A percentile compares a stretch with the other conserved stretches of the same genome.
Conservation (phyloP, 2,113 vertebrate genomes). For the Albula glossodonta region DNA sequence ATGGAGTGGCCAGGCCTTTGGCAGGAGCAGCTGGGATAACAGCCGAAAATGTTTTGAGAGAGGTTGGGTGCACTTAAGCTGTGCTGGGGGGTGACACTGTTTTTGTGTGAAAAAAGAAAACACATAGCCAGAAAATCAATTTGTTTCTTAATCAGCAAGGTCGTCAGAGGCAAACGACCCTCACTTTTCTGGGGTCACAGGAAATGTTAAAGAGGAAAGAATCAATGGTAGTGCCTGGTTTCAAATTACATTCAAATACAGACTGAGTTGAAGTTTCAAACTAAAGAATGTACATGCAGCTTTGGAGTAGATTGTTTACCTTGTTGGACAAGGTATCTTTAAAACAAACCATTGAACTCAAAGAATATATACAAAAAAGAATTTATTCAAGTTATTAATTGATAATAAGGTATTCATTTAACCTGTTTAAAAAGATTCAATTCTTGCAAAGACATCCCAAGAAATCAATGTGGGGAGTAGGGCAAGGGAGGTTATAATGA, state of each 20-base stretch:
- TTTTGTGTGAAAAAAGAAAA: conserved; percentile 30
- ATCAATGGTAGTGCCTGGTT: conserved; percentile 4
- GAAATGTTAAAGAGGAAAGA: conserved; percentile 1
- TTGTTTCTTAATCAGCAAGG: conserved; percentile 44
- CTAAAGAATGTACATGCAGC: neutral
- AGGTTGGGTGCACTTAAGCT: neutral
- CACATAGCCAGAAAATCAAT: conserved; percentile 39
- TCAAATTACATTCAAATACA: neutral
- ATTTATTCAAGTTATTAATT: no score
- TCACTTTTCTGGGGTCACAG: conserved; percentile 21
- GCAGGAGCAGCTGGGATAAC: conserved; percentile 70
- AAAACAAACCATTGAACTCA: neutral
- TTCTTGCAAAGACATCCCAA: no score
- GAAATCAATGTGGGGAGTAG: no score
- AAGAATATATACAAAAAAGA: neutral
- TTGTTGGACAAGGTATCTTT: neutral
- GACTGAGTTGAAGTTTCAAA: neutral
- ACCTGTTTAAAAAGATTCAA: no score
- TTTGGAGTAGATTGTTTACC: neutral
- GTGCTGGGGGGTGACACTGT: neutral
- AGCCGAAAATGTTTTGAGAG: conserved; percentile 40
- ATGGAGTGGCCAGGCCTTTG: conserved; percentile 49
- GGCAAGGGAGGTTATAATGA: no score
- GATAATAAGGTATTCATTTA: no score
- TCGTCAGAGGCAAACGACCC: conserved; percentile 27